These are phyloP conservation scores for Tetanocera ferruginea DNA, from an alignment of 2,888 invertebrate species.

Conservation along the genomic window DNA sequence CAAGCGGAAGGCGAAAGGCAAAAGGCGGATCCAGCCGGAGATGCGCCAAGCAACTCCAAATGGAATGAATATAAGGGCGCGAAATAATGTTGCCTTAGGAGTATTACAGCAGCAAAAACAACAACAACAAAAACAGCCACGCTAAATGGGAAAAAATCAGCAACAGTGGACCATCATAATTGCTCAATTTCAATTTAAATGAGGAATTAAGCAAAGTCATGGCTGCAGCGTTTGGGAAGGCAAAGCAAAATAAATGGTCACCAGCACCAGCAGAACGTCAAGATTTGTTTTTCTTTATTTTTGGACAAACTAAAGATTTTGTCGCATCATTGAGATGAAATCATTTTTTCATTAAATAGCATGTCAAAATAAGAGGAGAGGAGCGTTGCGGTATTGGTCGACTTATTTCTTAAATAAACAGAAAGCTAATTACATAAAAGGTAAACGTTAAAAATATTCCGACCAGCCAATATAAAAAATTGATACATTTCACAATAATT, in stretches of 20 bases:
- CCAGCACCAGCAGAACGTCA: neutral
- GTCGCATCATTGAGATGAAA: too few relatives aligned
- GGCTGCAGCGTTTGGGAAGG: neutral
- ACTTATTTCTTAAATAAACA: too few relatives aligned
- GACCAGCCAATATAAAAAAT: too few relatives aligned
- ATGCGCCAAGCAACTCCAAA: too few relatives aligned
- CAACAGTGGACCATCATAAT: conserved; percentile 18
- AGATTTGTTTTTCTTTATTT: neutral
- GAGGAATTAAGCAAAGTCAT: conserved; percentile 23
- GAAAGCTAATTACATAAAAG: too few relatives aligned
- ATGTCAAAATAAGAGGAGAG: too few relatives aligned
- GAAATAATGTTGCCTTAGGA: neutral
- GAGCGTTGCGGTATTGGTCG: too few relatives aligned
- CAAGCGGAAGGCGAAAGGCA: neutral
- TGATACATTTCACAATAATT: too few relatives aligned
- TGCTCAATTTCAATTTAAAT: conserved; percentile 37
- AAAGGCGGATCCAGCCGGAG: neutral
- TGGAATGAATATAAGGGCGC: neutral
- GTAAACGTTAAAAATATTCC: too few relatives aligned
- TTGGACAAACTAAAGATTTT: neutral
- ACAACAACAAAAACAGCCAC: neutral
- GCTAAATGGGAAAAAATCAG: neutral
- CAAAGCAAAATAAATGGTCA: neutral
- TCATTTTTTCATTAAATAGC: too few relatives aligned
- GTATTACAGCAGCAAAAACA: neutral